A percentile compares a stretch with the other conserved stretches of the same genome.
These are phyloP conservation scores for Brachionichthys hirsutus DNA, from an alignment of 2,113 vertebrate species.

Conservation along the genomic window DNA sequence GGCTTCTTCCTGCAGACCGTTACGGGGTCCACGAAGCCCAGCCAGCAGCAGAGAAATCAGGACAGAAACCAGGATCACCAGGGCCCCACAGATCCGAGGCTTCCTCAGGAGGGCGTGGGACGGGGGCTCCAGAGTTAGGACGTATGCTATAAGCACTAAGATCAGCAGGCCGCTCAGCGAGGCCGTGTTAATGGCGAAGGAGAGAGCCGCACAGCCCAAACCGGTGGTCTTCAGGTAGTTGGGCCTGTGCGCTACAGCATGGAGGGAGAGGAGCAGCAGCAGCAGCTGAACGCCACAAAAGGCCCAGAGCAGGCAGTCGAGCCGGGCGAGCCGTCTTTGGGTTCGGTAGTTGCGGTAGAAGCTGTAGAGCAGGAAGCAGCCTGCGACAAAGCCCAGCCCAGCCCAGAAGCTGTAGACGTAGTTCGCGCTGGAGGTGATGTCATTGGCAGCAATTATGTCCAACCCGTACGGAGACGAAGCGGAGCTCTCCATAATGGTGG, in stretches of 20 bases:
- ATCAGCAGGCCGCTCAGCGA: constrained; percentile 74
- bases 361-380: constrained; percentile 69
- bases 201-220: constrained; percentile 71
- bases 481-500: neutral
- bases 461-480: accelerated
- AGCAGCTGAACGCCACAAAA: constrained; percentile 75
- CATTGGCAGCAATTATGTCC: constrained; percentile 62
- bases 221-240: constrained; percentile 61
- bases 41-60: constrained; percentile 65
- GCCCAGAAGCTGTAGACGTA: constrained; percentile 75
- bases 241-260: constrained; percentile 70
- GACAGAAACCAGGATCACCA: constrained; percentile 54
- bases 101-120: constrained; percentile 22
- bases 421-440: constrained; percentile 72
- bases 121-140: constrained; percentile 47
- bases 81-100: constrained; percentile 31
- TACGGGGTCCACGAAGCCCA: constrained; percentile 58
- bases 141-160: constrained; percentile 63
- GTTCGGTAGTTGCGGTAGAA: constrained; percentile 70
- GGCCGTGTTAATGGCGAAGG: constrained; percentile 75
- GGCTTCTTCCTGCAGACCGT: neutral
- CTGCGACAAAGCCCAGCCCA: constrained; percentile 66
- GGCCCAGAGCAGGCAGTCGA: constrained; percentile 69
- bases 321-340: constrained; percentile 41
- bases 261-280: constrained; percentile 79